These are phyloP conservation scores for Catocala nupta DNA, from an alignment of 2,888 invertebrate species.

Conservation along the genomic window DNA sequence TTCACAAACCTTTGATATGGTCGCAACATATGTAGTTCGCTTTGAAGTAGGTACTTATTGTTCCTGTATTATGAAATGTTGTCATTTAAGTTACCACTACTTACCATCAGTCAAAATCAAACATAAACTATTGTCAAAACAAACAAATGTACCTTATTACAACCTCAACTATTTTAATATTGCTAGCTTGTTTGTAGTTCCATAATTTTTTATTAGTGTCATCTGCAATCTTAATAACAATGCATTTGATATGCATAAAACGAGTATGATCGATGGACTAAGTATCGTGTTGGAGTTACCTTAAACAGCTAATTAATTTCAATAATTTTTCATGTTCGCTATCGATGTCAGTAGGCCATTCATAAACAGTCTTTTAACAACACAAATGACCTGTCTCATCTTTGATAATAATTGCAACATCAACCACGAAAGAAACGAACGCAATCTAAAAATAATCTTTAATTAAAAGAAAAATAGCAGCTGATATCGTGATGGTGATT, in stretches of 20 bases:
- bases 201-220: background rate
- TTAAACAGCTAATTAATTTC: background rate
- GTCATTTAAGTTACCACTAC: too few relatives aligned
- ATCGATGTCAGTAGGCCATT: constrained; percentile 9
- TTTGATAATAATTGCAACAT: constrained; percentile 11
- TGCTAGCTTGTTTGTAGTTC: background rate
- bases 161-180: too few relatives aligned
- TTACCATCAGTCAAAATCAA: too few relatives aligned
- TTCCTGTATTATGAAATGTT: too few relatives aligned
- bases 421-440: constrained; percentile 32
- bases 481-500: constrained; percentile 49
- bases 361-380: background rate
- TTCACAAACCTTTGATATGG: too few relatives aligned
- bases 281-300: background rate
- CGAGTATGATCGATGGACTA: background rate
- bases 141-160: too few relatives aligned
- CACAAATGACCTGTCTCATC: constrained; percentile 2
- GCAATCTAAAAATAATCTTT: constrained; percentile 24
- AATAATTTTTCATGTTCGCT: background rate
- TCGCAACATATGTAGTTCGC: too few relatives aligned
- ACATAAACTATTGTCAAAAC: too few relatives aligned
- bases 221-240: background rate
- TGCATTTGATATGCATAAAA: background rate
- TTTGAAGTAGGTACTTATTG: too few relatives aligned
- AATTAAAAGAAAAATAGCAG: constrained; percentile 52